These are phyloP conservation scores for Cephus cinctus DNA, from an alignment of 1,140 invertebrate genomes.

Conservation along the genomic window DNA sequence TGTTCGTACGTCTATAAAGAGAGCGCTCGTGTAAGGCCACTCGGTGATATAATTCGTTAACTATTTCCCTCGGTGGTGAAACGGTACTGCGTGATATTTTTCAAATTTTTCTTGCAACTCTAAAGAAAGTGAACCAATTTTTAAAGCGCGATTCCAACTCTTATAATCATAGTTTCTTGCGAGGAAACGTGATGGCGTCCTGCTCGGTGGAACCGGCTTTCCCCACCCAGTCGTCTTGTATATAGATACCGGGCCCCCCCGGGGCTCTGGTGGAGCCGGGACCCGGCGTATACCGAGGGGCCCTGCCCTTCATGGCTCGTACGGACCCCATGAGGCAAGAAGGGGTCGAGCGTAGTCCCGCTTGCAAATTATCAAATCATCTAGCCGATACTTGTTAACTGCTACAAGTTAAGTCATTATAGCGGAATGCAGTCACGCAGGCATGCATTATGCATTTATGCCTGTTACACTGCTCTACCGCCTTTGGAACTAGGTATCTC, in stretches of 20 bases:
- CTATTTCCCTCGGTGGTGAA: no score
- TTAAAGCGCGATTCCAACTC: conserved; percentile 6
- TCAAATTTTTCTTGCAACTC: conserved; percentile 8
- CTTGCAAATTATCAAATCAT: conserved; percentile 50
- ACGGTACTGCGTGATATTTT: conserved; percentile 7
- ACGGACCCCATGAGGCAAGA: no score
- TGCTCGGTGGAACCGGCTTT: conserved; percentile 50
- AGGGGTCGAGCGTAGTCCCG: neutral
- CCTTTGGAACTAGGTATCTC: no score
- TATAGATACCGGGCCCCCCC: conserved; percentile 12
- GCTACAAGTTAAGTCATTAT: conserved; percentile 48
- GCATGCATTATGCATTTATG: conserved; percentile 21
- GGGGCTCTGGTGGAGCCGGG: conserved; percentile 27
- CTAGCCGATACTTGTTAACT: conserved; percentile 41
- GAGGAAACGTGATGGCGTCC: conserved; percentile 46
- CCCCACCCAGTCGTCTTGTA: conserved; percentile 29
- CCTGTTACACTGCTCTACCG: no score
- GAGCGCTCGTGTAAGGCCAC: no score
- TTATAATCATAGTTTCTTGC: conserved; percentile 50
- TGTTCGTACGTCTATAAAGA: no score
- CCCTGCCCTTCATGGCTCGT: no score
- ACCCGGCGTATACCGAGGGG: no score
- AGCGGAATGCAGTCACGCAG: conserved; percentile 30
- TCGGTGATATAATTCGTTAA: no score
- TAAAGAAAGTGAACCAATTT: conserved; percentile 24